Evolutionary conservation across 2,113 vertebrate genomes (phyloP).

Genomic region (Amblyopsis rosae): DNA sequence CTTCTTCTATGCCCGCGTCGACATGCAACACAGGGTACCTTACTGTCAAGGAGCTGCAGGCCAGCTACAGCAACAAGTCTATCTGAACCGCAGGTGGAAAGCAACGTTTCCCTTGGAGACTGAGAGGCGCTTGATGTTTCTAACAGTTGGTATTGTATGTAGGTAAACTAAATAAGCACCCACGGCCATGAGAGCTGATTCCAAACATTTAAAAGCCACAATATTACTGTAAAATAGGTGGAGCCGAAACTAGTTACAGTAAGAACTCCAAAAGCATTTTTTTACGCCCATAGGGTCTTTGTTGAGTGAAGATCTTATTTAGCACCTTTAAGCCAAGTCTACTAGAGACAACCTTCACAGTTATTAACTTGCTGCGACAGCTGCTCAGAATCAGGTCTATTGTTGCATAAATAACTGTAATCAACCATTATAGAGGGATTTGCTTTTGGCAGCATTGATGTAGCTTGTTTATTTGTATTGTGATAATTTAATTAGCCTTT

Average conservation of each 20-base stretch:
- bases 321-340: background rate
- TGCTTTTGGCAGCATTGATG: background rate
- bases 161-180: background rate
- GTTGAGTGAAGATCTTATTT: too few species aligned
- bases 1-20: constrained; percentile 70
- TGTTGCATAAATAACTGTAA: background rate
- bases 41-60: constrained; percentile 75
- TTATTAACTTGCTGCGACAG: background rate
- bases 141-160: background rate
- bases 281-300: too few species aligned
- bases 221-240: too few species aligned
- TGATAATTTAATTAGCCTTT: too few species aligned
- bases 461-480: background rate
- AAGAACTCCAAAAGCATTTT: too few species aligned
- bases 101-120: background rate
- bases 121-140: background rate
- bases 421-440: background rate
- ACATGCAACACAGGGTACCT: constrained; percentile 68
- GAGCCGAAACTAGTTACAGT: too few species aligned
- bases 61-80: constrained; percentile 76
- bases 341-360: background rate
- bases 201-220: too few species aligned
- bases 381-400: background rate
- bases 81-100: constrained; percentile 47
- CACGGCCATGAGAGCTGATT: too few species aligned